Percentiles rank a stretch among this genome's conserved stretches.
These are phyloP conservation scores for Lamellibrachia satsuma DNA, from an alignment of 2,888 invertebrate species.

Conservation along the genomic window DNA sequence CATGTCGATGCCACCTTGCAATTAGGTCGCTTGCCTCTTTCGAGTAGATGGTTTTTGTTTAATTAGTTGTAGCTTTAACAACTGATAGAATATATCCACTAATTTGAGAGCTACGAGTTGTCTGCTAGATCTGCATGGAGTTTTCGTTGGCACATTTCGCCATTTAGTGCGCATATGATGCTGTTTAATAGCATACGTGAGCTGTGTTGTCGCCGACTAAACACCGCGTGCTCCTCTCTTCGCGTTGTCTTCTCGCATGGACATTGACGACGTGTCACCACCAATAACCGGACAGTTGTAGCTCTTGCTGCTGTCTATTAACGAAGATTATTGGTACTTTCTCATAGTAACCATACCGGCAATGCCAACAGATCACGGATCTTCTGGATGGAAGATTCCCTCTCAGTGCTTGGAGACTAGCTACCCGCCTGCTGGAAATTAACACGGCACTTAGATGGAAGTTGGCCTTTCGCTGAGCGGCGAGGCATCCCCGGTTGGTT, in stretches of 20 bases:
- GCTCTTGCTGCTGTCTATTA: not conserved
- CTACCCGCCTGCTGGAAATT: slow-evolving; percentile 6
- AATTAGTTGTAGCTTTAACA: not conserved
- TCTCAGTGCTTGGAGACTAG: not conserved
- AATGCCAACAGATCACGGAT: not conserved
- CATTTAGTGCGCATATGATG: not conserved
- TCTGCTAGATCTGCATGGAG: not conserved
- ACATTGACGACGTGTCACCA: not conserved
- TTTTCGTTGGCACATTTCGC: not conserved
- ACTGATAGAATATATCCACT: not conserved
- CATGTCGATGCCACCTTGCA: not conserved
- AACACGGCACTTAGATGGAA: slow-evolving; percentile 9
- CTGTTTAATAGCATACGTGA: not conserved
- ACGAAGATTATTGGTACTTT: not conserved
- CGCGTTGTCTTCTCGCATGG: not conserved
- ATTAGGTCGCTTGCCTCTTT: slow-evolving; percentile 11
- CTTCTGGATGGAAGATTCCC: not conserved
- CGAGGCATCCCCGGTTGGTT: not conserved
- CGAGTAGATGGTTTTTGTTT: not conserved
- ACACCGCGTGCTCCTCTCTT: not conserved
- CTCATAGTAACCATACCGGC: not conserved
- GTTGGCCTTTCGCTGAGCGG: slow-evolving; percentile 3
- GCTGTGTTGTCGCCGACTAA: not conserved
- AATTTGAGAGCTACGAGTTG: not conserved
- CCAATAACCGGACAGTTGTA: not conserved